These are phyloP conservation scores for Labeo rohita DNA, from an alignment of 2,113 vertebrate species.

Conservation along the genomic window DNA sequence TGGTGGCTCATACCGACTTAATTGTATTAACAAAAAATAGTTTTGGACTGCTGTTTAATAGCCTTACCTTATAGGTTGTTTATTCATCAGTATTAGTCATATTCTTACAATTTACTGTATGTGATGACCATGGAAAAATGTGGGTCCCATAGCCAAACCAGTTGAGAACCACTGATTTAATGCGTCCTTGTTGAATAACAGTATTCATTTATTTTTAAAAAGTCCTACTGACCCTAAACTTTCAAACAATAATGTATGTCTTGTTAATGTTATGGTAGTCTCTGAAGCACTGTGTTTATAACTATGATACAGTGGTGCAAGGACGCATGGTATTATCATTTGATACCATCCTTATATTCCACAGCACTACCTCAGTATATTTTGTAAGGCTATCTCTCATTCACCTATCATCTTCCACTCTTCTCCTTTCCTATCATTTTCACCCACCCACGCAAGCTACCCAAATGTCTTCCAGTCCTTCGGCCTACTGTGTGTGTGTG, in stretches of 20 bases:
- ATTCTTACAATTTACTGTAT: no score
- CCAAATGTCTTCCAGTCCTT: slow-evolving; percentile 29
- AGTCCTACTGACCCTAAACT: neutral
- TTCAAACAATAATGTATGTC: neutral
- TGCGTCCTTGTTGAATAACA: no score
- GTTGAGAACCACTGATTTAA: no score
- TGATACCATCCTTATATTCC: neutral
- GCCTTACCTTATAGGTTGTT: no score
- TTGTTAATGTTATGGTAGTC: neutral
- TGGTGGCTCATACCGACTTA: no score
- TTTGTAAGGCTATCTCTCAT: slow-evolving; percentile 12
- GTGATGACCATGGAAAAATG: no score
- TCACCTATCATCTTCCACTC: neutral
- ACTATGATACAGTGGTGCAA: neutral
- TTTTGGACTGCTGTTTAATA: no score
- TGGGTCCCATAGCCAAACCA: no score
- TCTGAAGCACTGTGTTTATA: neutral
- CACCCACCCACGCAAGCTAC: slow-evolving; percentile 29
- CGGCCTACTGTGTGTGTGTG: slow-evolving; percentile 19
- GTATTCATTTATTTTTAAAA: no score
- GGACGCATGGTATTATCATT: neutral
- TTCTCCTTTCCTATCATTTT: neutral
- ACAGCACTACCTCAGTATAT: neutral
- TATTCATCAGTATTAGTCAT: no score
- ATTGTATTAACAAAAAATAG: no score